phyloP scores from a whole-genome alignment of 1,140 invertebrate genomes.

The Drosophila watanabei region DNA sequence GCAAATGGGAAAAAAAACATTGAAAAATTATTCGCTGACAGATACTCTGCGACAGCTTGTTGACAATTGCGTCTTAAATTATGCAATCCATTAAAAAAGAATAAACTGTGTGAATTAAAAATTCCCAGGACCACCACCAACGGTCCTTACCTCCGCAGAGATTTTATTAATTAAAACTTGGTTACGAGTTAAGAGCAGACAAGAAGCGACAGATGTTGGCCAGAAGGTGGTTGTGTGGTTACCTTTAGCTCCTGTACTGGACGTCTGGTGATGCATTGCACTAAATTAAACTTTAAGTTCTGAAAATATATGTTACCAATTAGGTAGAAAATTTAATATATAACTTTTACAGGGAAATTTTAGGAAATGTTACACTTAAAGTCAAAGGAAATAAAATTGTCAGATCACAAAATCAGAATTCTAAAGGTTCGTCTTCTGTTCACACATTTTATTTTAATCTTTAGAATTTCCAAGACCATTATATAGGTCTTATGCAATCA shows the following conservation, averaged over 20 bases:
- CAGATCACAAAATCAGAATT: not conserved
- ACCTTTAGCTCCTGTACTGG: not conserved
- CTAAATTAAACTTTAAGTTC: slow-evolving; percentile 20
- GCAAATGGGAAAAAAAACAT: not conserved
- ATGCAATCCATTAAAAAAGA: slow-evolving; percentile 43
- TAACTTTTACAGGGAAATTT: no score
- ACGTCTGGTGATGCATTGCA: not conserved
- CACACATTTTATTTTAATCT: not conserved
- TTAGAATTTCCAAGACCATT: not conserved
- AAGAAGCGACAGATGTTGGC: not conserved
- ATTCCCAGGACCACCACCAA: slow-evolving; percentile 3
- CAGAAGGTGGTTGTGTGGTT: slow-evolving; percentile 10
- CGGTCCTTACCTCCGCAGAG: slow-evolving; percentile 1
- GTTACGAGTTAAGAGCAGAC: slow-evolving; percentile 12
- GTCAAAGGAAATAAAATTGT: no score
- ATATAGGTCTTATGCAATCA: not conserved
- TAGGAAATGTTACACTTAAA: no score
- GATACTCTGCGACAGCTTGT: slow-evolving; percentile 25
- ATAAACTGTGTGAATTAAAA: slow-evolving; percentile 36
- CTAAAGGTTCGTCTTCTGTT: not conserved
- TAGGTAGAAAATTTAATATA: not conserved
- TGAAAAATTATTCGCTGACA: slow-evolving; percentile 21
- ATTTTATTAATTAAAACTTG: slow-evolving; percentile 35
- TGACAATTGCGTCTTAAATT: slow-evolving; percentile 58
- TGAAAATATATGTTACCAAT: not conserved